Evolutionary conservation across 2,797 vertebrate genomes (phyloP).

Genomic region (Falco berigora): DNA sequence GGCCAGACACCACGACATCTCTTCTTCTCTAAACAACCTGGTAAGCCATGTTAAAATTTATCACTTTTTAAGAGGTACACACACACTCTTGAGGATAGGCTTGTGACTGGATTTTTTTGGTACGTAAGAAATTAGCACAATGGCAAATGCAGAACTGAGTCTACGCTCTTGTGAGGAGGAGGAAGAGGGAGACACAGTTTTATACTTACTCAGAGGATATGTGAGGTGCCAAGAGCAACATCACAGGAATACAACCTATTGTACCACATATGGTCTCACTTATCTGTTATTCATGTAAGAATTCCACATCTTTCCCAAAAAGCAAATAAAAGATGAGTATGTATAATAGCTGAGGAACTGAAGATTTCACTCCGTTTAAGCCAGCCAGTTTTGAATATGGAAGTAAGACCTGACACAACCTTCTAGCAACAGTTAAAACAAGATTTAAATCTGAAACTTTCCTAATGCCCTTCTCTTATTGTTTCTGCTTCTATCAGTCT

Average conservation of each 20-base stretch:
- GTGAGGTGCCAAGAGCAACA: conserved; percentile 51
- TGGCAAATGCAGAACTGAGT: not conserved
- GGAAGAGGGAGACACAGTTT: not conserved
- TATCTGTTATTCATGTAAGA: conserved; percentile 33
- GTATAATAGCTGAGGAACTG: not conserved
- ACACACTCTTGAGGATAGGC: not conserved
- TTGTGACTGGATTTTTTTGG: not conserved
- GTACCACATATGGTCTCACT: conserved; percentile 50
- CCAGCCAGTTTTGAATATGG: not conserved
- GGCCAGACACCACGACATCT: not conserved
- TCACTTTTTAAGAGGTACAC: not conserved
- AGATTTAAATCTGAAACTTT: not conserved
- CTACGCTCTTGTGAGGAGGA: not conserved
- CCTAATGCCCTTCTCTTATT: not conserved
- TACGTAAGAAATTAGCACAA: not conserved
- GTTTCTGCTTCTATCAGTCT: not conserved
- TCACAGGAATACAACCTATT: conserved; percentile 39
- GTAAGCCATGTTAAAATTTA: not conserved
- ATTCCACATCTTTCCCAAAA: conserved; percentile 21
- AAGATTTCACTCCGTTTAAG: not conserved
- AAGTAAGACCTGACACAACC: conserved; percentile 6
- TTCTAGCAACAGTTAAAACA: not conserved
- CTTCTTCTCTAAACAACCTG: not conserved
- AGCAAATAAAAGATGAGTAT: not conserved
- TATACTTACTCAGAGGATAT: conserved; percentile 42